Percentiles rank a stretch among this genome's conserved stretches.
phyloP scores from a whole-genome alignment of 2,113 vertebrate species.

The Peromyscus maniculatus region DNA sequence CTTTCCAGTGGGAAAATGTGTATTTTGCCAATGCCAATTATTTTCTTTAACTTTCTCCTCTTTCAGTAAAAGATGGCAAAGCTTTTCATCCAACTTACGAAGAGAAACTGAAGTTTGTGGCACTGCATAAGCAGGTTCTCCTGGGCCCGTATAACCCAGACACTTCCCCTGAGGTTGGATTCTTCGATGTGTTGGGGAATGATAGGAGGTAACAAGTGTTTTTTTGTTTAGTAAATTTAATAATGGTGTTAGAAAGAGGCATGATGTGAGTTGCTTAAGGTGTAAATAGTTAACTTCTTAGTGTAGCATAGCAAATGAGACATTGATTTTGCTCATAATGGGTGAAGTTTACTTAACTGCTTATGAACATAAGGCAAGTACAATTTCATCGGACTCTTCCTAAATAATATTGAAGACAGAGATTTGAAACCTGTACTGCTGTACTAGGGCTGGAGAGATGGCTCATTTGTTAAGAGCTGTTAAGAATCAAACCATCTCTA shows the following conservation, averaged over 20 bases:
- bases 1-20: background rate
- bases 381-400: constrained; percentile 55
- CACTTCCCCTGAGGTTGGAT: constrained; percentile 97
- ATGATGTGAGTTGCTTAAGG: background rate
- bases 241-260: background rate
- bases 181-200: constrained; percentile 98
- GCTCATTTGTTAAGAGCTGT: background rate
- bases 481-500: background rate
- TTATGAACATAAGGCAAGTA: constrained; percentile 40
- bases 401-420: constrained; percentile 32
- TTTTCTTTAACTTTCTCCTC: constrained; percentile 46
- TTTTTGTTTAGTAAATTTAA: constrained; percentile 56
- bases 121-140: constrained; percentile 96
- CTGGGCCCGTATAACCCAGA: constrained; percentile 97
- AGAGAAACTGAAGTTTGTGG: constrained; percentile 97
- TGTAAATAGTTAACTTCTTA: constrained; percentile 7
- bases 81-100: constrained; percentile 99
- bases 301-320: background rate
- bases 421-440: background rate
- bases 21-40: constrained; percentile 51
- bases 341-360: constrained; percentile 38
- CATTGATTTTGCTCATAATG: constrained; percentile 34
- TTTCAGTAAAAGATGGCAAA: constrained; percentile 98
- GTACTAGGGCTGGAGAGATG: background rate
- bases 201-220: constrained; percentile 94